Evolutionary conservation across 2,888 invertebrate species (phyloP).

Genomic region (Zeuzera pyrina): DNA sequence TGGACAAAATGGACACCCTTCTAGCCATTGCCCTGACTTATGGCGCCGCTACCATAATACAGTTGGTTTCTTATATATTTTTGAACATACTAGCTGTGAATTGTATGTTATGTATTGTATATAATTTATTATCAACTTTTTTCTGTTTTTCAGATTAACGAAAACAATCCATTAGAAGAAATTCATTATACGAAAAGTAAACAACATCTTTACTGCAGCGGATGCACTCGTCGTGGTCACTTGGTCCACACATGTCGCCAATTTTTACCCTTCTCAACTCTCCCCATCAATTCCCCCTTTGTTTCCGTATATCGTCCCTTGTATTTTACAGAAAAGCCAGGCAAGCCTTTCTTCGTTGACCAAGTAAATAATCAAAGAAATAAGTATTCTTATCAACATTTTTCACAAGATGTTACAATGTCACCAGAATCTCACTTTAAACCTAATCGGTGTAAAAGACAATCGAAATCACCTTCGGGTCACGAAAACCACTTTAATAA

Average conservation of each 20-base stretch:
- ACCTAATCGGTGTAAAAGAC: conserved; percentile 34
- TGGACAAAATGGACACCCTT: conserved; percentile 74
- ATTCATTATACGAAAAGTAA: conserved; percentile 38
- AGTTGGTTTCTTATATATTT: conserved; percentile 31
- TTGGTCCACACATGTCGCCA: conserved; percentile 50
- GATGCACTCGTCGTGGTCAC: conserved; percentile 72
- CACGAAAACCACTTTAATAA: conserved; percentile 45
- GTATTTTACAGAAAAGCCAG: conserved; percentile 16
- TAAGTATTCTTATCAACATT: conserved; percentile 1
- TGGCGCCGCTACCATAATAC: conserved; percentile 85
- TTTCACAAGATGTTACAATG: conserved; percentile 18
- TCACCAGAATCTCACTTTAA: conserved; percentile 15
- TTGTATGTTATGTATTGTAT: not conserved
- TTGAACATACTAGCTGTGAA: not conserved
- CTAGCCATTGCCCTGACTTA: conserved; percentile 77
- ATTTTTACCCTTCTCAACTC: conserved; percentile 48
- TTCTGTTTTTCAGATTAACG: conserved; percentile 55
- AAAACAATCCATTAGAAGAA: conserved; percentile 43
- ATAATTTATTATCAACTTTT: not conserved
- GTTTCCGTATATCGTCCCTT: conserved; percentile 44
- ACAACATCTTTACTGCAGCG: conserved; percentile 63
- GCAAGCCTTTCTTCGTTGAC: no score
- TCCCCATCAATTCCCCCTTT: conserved; percentile 51
- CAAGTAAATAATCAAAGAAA: conserved; percentile 10
- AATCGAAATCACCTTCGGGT: conserved; percentile 47